Evolutionary conservation across 2,113 vertebrate species (phyloP), one percentile per base, ranked within the genome.

Genomic region (Hippoglossus stenolepis): DNA sequence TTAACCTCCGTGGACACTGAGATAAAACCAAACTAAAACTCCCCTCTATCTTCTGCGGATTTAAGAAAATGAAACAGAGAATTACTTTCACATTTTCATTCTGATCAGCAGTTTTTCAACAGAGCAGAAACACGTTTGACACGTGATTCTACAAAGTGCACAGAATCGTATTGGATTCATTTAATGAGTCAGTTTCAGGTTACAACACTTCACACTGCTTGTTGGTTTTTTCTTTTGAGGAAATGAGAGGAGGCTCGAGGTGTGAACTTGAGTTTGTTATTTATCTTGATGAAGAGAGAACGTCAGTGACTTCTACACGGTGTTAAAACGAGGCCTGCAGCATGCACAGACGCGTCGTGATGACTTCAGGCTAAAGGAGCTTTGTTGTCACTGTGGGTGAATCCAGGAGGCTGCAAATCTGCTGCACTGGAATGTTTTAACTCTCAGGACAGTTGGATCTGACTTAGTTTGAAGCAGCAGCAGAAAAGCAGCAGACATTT

Each of bases 311-410:
- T 57, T 51, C 28, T 2, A 1, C 15, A 13, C 12, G 26, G 73
- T 31, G 49, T 65, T 61, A 3, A n/a, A n/a, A 43, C 8, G 18
- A 51, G 58, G 7, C 35, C 66, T 26, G 58, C 0, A 67, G 62
- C 85, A 1, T 76, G 90, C 83, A 26, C 43, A 1, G 85, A 81
- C 72, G 10, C 49, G 90, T 61, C 51, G 2, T 3, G 57, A n/a
- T 65, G 73, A 76, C 11, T n/a, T 56, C n/a, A 28, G 61, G n/a
- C 65, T 24, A 43, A 58, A 24, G 12, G 53, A 23, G 70, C 43
- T 65, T 14, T 47, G 38, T 70, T 38, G 28, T 35, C 14, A 17
- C 38, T 5, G 8, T 0, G 14, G 23, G 71, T 17, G 24, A 58
- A 60, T 35, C 21, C 3, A 17, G 56, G 20, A 12, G 10, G 12